Percentiles rank a stretch among this genome's conserved stretches.
These are phyloP conservation scores for Scophthalmus maximus DNA, from an alignment of 2,113 vertebrate genomes.

Conservation along the genomic window DNA sequence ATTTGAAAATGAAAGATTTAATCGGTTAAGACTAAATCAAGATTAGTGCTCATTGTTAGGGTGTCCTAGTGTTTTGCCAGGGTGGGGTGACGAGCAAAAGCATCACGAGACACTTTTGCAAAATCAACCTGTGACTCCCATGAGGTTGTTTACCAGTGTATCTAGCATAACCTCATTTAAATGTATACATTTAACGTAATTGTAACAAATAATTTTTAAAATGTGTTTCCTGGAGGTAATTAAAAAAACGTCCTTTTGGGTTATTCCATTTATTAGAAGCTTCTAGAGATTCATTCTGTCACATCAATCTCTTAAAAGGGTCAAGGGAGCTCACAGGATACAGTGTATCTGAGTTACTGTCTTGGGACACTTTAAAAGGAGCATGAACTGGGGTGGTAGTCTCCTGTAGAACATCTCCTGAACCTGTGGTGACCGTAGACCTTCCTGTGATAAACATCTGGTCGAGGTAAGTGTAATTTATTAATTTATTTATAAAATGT, in stretches of 20 bases:
- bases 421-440: slow-evolving; percentile 26
- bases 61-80: not conserved
- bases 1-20: no score
- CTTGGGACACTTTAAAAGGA: not conserved
- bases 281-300: no score
- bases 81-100: not conserved
- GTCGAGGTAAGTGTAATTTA: slow-evolving; percentile 40
- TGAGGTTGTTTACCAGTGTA: not conserved
- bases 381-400: slow-evolving; percentile 37
- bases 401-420: slow-evolving; percentile 36
- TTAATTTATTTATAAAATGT: not conserved
- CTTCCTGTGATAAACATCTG: not conserved
- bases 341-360: not conserved
- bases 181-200: not conserved
- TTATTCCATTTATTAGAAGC: no score
- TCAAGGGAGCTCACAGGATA: not conserved
- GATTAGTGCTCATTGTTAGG: slow-evolving; percentile 26
- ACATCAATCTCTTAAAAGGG: no score
- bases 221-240: no score
- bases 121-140: not conserved
- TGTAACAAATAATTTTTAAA: no score
- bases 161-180: not conserved
- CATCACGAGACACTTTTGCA: not conserved
- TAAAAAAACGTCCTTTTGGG: no score
- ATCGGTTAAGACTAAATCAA: slow-evolving; percentile 36